Percentiles rank a stretch among this genome's conserved stretches.
Conservation (phyloP, 2,888 invertebrate genomes). For the Euphydryas editha region DNA sequence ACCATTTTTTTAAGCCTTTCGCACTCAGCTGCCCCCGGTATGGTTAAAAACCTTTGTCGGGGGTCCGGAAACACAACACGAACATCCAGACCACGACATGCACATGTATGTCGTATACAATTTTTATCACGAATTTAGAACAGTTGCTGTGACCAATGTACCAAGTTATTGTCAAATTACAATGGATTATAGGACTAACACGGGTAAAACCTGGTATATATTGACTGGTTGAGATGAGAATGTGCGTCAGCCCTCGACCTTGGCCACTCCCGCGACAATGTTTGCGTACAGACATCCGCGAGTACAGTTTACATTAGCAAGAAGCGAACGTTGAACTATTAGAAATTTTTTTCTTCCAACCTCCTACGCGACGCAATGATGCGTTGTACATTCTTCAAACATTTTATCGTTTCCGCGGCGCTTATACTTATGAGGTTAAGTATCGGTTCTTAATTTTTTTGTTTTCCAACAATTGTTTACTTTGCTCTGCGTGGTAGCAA, state of each 20-base stretch:
- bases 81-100: no score
- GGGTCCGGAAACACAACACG: no score
- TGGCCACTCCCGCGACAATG: conserved; percentile 56
- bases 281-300: conserved; percentile 68
- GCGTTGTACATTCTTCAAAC: conserved; percentile 38
- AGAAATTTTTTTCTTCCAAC: conserved; percentile 31
- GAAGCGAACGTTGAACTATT: conserved; percentile 37
- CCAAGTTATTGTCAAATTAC: no score
- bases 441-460: background rate
- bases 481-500: no score
- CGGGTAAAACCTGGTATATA: background rate
- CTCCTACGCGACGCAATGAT: conserved; percentile 33
- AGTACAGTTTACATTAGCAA: conserved; percentile 44
- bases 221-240: conserved; percentile 17
- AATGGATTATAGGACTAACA: no score
- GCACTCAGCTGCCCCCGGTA: no score
- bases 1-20: no score
- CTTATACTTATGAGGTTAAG: conserved; percentile 22
- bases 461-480: no score
- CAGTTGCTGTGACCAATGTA: no score
- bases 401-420: conserved; percentile 41
- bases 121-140: no score
- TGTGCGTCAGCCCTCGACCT: conserved; percentile 51
- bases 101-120: no score
- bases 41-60: no score